These are phyloP conservation scores for Lumbricus terrestris DNA, from an alignment of 2,888 invertebrate genomes.

Conservation along the genomic window DNA sequence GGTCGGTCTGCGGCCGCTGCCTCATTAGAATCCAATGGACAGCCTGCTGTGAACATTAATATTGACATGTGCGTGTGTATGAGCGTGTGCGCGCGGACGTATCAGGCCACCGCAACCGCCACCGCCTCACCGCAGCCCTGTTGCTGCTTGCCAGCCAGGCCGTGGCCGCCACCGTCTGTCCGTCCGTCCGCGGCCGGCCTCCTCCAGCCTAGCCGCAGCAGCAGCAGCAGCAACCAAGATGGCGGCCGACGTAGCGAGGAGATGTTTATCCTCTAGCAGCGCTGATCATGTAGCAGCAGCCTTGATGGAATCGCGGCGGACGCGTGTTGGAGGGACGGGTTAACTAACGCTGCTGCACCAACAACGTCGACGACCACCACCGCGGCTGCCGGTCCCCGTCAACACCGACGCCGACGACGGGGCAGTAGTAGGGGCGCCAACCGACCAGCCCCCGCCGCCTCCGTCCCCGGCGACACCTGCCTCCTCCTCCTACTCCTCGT, in stretches of 20 bases:
- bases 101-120: background rate
- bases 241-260: background rate
- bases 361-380: no score
- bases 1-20: background rate
- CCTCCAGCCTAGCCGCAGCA: background rate
- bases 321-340: no score
- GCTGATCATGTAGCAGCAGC: background rate
- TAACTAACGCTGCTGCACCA: no score
- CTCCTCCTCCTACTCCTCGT: no score
- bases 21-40: conserved; percentile 3
- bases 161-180: no score
- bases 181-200: background rate
- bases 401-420: background rate
- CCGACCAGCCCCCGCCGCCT: no score
- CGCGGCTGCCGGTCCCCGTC: background rate
- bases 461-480: no score
- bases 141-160: no score
- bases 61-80: background rate
- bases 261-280: background rate
- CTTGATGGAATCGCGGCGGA: background rate
- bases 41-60: background rate
- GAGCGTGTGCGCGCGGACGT: no score
- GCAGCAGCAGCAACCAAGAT: background rate
- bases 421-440: no score
- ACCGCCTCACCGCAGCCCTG: background rate